phyloP scores from a whole-genome alignment of 2,888 invertebrate genomes.

The Mesorhabditis belari region DNA sequence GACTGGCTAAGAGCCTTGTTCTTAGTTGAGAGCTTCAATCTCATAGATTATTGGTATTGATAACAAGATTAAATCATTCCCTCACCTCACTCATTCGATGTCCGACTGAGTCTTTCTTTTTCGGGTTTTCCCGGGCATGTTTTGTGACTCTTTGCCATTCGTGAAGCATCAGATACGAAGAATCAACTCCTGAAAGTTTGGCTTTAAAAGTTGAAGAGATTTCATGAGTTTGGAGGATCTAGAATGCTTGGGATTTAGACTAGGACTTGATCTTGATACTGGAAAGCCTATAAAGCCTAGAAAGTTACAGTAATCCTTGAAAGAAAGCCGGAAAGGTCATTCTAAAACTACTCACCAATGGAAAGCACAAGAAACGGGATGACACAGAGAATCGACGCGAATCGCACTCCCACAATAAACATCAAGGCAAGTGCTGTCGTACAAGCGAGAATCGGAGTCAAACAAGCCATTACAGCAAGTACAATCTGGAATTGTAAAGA shows the following conservation, averaged over 20 bases:
- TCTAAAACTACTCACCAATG: slow-evolving; percentile 22
- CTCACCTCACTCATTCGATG: slow-evolving; percentile 25
- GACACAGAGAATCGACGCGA: slow-evolving; percentile 42
- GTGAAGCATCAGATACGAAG: slow-evolving; percentile 50
- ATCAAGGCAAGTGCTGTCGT: slow-evolving; percentile 44
- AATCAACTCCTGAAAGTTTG: slow-evolving; percentile 28
- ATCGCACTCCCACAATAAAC: slow-evolving; percentile 41
- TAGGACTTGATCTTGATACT: background rate
- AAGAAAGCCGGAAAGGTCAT: background rate
- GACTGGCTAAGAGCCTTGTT: too few species aligned
- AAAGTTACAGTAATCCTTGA: background rate
- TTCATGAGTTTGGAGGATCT: background rate
- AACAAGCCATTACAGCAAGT: slow-evolving; percentile 42
- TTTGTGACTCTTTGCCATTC: slow-evolving; percentile 43
- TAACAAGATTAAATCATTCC: background rate
- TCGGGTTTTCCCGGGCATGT: slow-evolving; percentile 19
- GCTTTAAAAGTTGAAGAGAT: background rate
- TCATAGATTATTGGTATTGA: too few species aligned
- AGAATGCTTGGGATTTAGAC: background rate
- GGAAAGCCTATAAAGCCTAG: background rate
- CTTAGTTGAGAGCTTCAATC: background rate
- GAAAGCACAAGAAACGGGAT: slow-evolving; percentile 47
- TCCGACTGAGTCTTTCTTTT: slow-evolving; percentile 27
- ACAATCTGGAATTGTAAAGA: slow-evolving; percentile 20
- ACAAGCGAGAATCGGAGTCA: slow-evolving; percentile 50